These are phyloP conservation scores for Caenorhabditis uteleia DNA, from an alignment of 2,888 invertebrate species.

Conservation along the genomic window DNA sequence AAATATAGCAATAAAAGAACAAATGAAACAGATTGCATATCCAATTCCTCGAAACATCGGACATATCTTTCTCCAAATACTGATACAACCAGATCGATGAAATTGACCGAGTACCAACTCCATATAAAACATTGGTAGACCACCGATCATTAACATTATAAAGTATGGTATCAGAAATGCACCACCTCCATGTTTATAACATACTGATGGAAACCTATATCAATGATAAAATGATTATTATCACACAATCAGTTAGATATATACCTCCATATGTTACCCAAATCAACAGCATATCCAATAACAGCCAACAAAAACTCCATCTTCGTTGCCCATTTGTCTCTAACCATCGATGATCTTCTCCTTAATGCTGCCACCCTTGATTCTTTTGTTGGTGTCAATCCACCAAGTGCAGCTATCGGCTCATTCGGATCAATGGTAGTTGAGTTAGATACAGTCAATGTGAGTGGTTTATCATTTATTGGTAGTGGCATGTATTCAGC, in stretches of 20 bases:
- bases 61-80: conserved; percentile 90
- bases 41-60: conserved; percentile 78
- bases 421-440: conserved; percentile 35
- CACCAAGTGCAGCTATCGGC: conserved; percentile 36
- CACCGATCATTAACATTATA: conserved; percentile 88
- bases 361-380: conserved; percentile 41
- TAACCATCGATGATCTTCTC: conserved; percentile 44
- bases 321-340: conserved; percentile 65
- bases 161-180: conserved; percentile 89
- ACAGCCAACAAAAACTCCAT: conserved; percentile 67
- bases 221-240: neutral
- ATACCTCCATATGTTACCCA: conserved; percentile 66
- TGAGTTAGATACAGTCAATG: conserved; percentile 24
- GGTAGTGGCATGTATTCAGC: conserved; percentile 45
- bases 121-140: conserved; percentile 92
- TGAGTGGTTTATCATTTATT: conserved; percentile 25
- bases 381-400: conserved; percentile 44
- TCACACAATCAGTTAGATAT: conserved; percentile 45
- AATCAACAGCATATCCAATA: conserved; percentile 66
- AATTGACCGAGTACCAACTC: conserved; percentile 91
- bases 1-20: conserved; percentile 91
- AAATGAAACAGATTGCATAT: conserved; percentile 92
- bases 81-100: conserved; percentile 88
- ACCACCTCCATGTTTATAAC: conserved; percentile 67
- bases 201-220: conserved; percentile 56